Evolutionary conservation across 2,797 vertebrate genomes (phyloP).

Genomic region (Astyanax mexicanus): DNA sequence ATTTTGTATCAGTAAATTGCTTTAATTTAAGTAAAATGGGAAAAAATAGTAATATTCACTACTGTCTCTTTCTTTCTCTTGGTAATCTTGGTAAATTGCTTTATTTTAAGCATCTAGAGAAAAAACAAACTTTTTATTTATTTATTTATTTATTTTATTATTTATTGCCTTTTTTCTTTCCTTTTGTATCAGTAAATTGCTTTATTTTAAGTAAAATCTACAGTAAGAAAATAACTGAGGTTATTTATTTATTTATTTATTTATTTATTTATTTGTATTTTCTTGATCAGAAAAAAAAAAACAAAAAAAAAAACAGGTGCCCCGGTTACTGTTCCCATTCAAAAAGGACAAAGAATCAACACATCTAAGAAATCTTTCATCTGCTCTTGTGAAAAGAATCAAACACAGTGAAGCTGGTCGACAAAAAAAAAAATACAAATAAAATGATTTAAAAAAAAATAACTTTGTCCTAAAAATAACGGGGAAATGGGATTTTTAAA

Average conservation of each 20-base stretch:
- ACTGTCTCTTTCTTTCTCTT: too few relatives aligned
- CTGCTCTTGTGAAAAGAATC: constrained; percentile 4
- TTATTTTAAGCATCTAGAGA: neutral
- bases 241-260: neutral
- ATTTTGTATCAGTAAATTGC: too few relatives aligned
- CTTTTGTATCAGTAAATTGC: neutral
- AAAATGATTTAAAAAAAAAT: neutral
- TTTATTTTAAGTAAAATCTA: neutral
- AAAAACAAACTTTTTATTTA: neutral
- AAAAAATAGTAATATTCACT: too few relatives aligned
- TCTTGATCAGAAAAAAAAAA: too few relatives aligned
- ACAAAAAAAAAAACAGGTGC: neutral
- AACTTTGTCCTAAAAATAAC: constrained; percentile 8
- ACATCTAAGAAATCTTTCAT: neutral
- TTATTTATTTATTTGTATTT: too few relatives aligned
- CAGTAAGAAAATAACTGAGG: neutral
- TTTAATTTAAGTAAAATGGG: too few relatives aligned
- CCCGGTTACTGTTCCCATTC: constrained; percentile 1
- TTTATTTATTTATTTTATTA: too few relatives aligned
- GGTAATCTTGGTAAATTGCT: too few relatives aligned
- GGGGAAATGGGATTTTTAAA: neutral
- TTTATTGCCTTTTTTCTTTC: neutral
- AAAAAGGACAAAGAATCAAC: neutral
- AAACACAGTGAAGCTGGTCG: neutral
- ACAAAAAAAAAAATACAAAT: too few relatives aligned